Conservation (phyloP, 2,113 vertebrate genomes). For the Vireo altiloquus region DNA sequence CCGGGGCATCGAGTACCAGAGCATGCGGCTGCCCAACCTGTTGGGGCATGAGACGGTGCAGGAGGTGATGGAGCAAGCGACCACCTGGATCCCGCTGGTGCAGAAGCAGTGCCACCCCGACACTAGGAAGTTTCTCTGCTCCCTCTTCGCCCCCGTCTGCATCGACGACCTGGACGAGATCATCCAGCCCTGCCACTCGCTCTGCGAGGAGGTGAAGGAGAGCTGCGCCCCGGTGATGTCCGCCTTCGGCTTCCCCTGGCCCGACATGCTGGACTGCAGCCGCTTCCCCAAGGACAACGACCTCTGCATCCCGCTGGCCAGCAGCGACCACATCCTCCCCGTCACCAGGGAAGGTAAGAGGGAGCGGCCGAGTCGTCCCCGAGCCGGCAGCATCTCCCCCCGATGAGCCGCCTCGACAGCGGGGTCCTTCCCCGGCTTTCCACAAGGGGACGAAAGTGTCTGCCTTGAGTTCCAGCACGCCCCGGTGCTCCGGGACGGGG, state of each 20-base stretch:
- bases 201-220: slow-evolving; percentile 89
- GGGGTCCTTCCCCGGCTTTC: background rate
- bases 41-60: slow-evolving; percentile 96
- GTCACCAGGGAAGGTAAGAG: slow-evolving; percentile 85
- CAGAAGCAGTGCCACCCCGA: slow-evolving; percentile 96
- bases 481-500: background rate
- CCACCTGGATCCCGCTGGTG: slow-evolving; percentile 95
- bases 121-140: slow-evolving; percentile 98
- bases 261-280: slow-evolving; percentile 92
- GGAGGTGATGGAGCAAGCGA: slow-evolving; percentile 93
- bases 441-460: too few species aligned
- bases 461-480: background rate
- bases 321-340: slow-evolving; percentile 78
- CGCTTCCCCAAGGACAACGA: slow-evolving; percentile 94
- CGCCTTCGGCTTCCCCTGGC: slow-evolving; percentile 97
- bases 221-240: slow-evolving; percentile 96
- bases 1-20: slow-evolving; percentile 92
- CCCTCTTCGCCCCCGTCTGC: slow-evolving; percentile 95
- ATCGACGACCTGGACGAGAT: slow-evolving; percentile 93
- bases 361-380: background rate
- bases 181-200: slow-evolving; percentile 93
- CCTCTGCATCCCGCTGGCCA: slow-evolving; percentile 92
- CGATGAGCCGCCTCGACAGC: background rate
- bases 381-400: background rate
- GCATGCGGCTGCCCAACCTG: slow-evolving; percentile 96